Percentiles rank a stretch among this genome's conserved stretches.
These are phyloP conservation scores for Lingula anatina DNA, from an alignment of 2,888 invertebrate genomes.

Conservation along the genomic window DNA sequence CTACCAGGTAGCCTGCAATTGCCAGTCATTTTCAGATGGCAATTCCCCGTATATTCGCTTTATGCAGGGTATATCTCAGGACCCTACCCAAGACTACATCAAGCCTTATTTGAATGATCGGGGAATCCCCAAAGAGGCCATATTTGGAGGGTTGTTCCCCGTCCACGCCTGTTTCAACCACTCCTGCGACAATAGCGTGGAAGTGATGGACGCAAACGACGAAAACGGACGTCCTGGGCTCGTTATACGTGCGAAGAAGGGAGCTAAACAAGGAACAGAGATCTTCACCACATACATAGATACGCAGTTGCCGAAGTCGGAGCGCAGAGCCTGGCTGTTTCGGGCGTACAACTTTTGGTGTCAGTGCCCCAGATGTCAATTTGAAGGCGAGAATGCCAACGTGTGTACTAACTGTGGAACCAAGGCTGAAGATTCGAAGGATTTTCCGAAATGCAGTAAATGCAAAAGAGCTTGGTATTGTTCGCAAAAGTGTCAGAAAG, in stretches of 20 bases:
- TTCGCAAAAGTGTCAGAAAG: conserved; percentile 31
- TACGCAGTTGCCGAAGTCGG: conserved; percentile 28
- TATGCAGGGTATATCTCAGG: conserved; percentile 17
- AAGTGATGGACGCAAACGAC: conserved; percentile 31
- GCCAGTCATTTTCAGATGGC: conserved; percentile 30
- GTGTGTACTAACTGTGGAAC: conserved; percentile 31
- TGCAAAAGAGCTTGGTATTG: conserved; percentile 42
- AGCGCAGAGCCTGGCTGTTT: conserved; percentile 37
- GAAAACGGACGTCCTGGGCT: conserved; percentile 24
- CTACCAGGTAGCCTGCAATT: conserved; percentile 39
- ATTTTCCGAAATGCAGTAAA: conserved; percentile 31
- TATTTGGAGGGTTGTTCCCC: conserved; percentile 37
- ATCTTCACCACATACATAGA: conserved; percentile 38
- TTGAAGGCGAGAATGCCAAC: conserved; percentile 32
- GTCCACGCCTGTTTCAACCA: conserved; percentile 42
- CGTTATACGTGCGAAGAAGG: conserved; percentile 25
- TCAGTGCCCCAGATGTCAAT: conserved; percentile 30
- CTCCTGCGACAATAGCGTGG: conserved; percentile 36
- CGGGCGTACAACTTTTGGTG: conserved; percentile 45
- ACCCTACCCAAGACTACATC: no score
- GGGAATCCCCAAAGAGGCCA: conserved; percentile 20
- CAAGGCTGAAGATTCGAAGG: conserved; percentile 18
- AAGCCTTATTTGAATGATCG: conserved; percentile 19
- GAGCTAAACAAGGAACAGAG: conserved; percentile 28
- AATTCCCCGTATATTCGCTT: conserved; percentile 28